Base-by-base conservation (phyloP, 2,888 invertebrate genomes). In the Villa cingulata region DNA sequence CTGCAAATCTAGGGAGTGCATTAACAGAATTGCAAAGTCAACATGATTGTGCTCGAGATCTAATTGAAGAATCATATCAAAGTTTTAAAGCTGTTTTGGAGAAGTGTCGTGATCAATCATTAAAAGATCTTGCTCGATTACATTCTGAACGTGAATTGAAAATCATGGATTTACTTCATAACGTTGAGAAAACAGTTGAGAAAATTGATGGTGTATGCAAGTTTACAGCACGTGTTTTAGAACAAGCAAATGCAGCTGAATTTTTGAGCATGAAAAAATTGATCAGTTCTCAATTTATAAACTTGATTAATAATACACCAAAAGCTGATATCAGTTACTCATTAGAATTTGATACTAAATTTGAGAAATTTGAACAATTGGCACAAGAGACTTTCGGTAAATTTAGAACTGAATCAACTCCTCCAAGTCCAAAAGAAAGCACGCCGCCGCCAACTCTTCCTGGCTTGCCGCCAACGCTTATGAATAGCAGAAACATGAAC, bases 91-190 rank as follows among this genome's bases (percentile, higher is more conserved):
- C 84, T 32, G 76, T 86, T 47, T 71, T 94, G 53, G 90, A 91
- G 59, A 78, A 82, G 58, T 81, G 83, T 55, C 78, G 83, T 55
- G 88, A 91, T 58, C 79, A 79, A 43, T 76, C 85, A 17, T 69
- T 88, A 19, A 76, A 78, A 54, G 81, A 85, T 60, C 73, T 89
- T 41, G 81, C 83, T 58, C 76, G 76, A 54, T 66, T 87, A 53
- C 91, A 94, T 65, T 83, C 84, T 50, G 82, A 85, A 60, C 79
- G 89, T 51, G 91, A 91, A 67, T 73, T 92, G 37, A 83, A 85
- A 65, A 83, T 92, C 34, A 92, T 92, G 90, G 90, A 91, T 62
- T 74, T 85, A 52, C 81, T 84, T 61, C 84, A 86, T 61, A 80
- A 80, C 51, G 79, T 91, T 47, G 89, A 86, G 58, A 88, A 87